These are phyloP conservation scores for Alcedo quadribrachys DNA, from an alignment of 2,797 vertebrate genomes.

Conservation along the genomic window DNA sequence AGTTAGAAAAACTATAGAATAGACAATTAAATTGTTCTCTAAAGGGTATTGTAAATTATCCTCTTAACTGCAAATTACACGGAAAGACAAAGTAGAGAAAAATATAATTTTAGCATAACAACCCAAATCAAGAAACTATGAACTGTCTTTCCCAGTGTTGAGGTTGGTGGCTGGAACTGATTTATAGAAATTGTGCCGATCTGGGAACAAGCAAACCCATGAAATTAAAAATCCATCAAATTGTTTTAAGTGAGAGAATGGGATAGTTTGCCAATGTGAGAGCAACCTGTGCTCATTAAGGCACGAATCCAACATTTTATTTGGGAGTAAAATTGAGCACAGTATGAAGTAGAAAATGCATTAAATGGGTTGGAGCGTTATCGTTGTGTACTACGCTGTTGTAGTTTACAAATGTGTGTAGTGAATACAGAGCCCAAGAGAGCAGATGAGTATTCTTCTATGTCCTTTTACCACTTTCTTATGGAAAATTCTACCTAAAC, in stretches of 20 bases:
- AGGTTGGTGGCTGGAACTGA: neutral
- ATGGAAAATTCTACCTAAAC: neutral
- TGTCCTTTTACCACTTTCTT: neutral
- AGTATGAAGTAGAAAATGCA: neutral
- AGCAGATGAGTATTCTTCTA: neutral
- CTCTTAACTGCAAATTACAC: neutral
- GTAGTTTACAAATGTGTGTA: neutral
- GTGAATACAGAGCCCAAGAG: neutral
- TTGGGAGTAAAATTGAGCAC: conserved; percentile 1
- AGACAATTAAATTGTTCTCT: neutral
- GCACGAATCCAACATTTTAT: conserved; percentile 19
- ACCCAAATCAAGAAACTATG: neutral
- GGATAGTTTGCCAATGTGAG: neutral
- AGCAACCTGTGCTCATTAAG: neutral
- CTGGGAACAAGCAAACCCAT: neutral
- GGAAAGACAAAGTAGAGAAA: neutral
- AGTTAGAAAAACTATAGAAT: neutral
- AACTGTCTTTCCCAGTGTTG: neutral
- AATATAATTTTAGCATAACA: neutral
- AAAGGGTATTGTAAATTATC: neutral
- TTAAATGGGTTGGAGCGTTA: neutral
- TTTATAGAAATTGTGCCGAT: neutral
- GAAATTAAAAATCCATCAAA: conserved; percentile 20
- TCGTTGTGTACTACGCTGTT: neutral
- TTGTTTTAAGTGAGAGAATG: neutral